Conservation (phyloP, 2,797 vertebrate species). For the Cynodonichthys magdalenae region DNA sequence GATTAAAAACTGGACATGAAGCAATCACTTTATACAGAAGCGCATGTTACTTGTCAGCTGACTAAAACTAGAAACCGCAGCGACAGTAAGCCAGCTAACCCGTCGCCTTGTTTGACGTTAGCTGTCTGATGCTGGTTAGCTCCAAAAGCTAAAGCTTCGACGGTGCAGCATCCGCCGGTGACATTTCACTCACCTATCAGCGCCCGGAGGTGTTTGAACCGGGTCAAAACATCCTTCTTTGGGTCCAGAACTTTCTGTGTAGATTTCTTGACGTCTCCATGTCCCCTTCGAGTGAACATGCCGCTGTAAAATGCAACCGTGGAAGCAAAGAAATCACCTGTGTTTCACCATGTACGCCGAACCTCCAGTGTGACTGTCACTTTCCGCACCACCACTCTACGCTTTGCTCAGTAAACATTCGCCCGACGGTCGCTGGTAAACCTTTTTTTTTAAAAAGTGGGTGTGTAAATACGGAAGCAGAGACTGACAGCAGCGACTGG, state of each 20-base stretch:
- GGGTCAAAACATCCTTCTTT: slow-evolving; percentile 95
- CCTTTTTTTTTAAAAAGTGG: slow-evolving; percentile 49
- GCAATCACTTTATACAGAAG: background rate
- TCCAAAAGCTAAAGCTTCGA: slow-evolving; percentile 40
- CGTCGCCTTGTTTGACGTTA: slow-evolving; percentile 58
- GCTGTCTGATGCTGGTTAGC: slow-evolving; percentile 55
- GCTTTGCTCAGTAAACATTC: slow-evolving; percentile 72
- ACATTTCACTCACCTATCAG: slow-evolving; percentile 89
- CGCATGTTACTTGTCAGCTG: slow-evolving; percentile 11
- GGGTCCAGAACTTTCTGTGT: slow-evolving; percentile 99
- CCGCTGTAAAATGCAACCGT: slow-evolving; percentile 80
- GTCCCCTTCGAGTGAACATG: slow-evolving; percentile 96
- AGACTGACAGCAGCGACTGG: slow-evolving; percentile 57
- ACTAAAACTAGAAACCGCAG: slow-evolving; percentile 6
- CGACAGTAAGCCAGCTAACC: slow-evolving; percentile 61
- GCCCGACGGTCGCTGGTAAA: slow-evolving; percentile 50
- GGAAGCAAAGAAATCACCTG: slow-evolving; percentile 73
- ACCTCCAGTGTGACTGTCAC: slow-evolving; percentile 75
- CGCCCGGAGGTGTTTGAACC: slow-evolving; percentile 94
- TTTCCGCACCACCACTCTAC: slow-evolving; percentile 64
- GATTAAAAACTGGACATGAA: background rate
- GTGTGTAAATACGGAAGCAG: slow-evolving; percentile 86
- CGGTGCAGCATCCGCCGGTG: slow-evolving; percentile 59
- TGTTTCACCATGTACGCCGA: slow-evolving; percentile 75
- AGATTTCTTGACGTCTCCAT: slow-evolving; percentile 99